phyloP scores from a whole-genome alignment of 2,113 vertebrate genomes.

The Gila orcuttii region DNA sequence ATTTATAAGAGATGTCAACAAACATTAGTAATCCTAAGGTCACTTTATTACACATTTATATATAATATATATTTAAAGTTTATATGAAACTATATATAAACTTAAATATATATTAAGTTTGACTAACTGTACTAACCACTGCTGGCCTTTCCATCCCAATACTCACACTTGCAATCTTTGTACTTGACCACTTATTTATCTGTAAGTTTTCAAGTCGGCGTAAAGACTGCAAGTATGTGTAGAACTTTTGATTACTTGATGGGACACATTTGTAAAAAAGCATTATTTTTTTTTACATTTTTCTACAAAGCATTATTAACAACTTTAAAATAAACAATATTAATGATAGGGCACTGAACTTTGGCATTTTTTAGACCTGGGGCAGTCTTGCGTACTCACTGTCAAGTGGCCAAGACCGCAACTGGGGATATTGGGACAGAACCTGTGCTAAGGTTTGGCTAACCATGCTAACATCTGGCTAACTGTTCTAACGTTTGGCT shows the following conservation, averaged over 20 bases:
- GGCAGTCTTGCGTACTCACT: neutral
- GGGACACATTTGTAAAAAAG: neutral
- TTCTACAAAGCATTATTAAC: neutral
- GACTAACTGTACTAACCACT: neutral
- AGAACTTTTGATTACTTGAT: no score
- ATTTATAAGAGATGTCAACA: neutral
- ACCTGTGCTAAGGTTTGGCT: neutral
- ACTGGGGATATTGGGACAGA: neutral
- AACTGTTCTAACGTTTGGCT: neutral
- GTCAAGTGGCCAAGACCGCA: neutral
- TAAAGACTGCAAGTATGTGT: no score
- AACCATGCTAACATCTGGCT: neutral
- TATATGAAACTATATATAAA: no score
- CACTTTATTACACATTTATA: neutral
- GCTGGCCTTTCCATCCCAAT: no score
- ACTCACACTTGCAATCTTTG: neutral
- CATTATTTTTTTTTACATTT: neutral
- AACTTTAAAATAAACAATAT: neutral
- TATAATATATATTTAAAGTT: neutral
- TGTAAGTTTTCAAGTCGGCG: no score
- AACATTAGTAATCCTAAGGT: neutral
- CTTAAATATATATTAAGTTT: neutral
- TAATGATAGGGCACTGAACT: neutral
- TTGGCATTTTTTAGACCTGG: neutral
- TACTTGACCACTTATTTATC: neutral